Base-by-base conservation (phyloP, 2,113 vertebrate species). In the Otus sunia region DNA sequence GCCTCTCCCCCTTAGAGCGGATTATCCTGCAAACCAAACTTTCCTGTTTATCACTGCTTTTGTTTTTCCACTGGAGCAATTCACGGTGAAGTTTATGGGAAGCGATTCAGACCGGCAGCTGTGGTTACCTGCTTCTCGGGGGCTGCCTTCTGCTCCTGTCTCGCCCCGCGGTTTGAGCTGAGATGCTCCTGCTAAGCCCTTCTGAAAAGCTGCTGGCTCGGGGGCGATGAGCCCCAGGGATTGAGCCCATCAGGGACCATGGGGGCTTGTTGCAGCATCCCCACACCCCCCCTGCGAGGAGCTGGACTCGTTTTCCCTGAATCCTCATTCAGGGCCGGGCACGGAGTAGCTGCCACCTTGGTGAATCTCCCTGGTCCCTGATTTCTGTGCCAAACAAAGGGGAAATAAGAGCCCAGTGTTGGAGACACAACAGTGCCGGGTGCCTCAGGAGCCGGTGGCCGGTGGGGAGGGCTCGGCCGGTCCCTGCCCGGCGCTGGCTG, bases 1-100 rank as follows among this genome's bases (percentile, higher is more conserved):
- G 96, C 96, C 95, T 96, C 85, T 92, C 94, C 94, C 96, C 96
- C 73, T 97, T 86, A 94, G 56, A 89, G 95, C 20, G 5, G 78
- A 85, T 98, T 64, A 80, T 91, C 90, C 92, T 15, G 80, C 82
- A 76, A 15, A 56, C 95, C 82, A 47, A 74, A 62, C 86, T 69
- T 77, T 45, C 67, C 9, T 11, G 23, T 18, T 88, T 12, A 7
- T 32, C 3, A 5, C 81, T 39, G 89, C 43, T 37, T 58, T 85
- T 75, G 67, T 64, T 88, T 64, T 30, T 63, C 72, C 62, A 7
- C 43, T 2, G 69, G 77, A 75, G 64, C 49, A 5, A 76, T 91
- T 63, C 32, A 0, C n/a, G 7, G n/a, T 9, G 3, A 16, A 37
- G 80, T 88, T 96, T 63, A 92, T 7, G 80, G 64, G 60, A 66